Base-by-base conservation (phyloP, 1,140 invertebrate species). In the Diorhabda sublineata region DNA sequence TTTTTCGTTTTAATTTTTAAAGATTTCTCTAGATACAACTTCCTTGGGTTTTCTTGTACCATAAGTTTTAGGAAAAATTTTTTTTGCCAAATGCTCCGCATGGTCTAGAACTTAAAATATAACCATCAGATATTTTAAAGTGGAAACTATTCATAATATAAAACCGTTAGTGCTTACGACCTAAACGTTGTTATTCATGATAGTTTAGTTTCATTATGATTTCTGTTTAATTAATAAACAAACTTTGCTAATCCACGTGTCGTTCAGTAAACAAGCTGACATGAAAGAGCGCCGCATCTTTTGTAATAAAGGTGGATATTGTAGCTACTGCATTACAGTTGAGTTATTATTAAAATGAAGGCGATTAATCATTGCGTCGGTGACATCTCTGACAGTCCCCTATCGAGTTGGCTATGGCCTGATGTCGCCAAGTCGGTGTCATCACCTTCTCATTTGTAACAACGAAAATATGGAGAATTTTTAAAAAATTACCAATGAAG, bases 341-440 rank as follows among this genome's bases (percentile, higher is more conserved):
- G 65, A 69, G 71, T 73, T 73, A 73, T 73, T 73, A 73, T 73
- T 73, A 73, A 73, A 73, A 73, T 73, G 69, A 73, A 26, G 69
- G 69, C 68, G 69, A 73, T 73, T 73, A 73, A 73, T 73, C 71
- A 73, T 73, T 42, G 4, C 66, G 57, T 2, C 66, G 71, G 71
- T 73, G 71, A 73, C 71, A 73, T 73, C 66, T 73, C 71, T 73
- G 71, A 73, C 71, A 73, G 71, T 73, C 68, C 71, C 71, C 66
- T 69, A 67, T 70, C 68, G 59, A 67, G 67, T 47, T 45, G 69
- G 64, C 58, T 11, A 26, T 64, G 71, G 68, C 71, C 71, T 70
- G 69, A 70, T 70, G 71, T 73, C 71, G 69, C 71, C 71, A 67
- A 70, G 69, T 65, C 69, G 65, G 66, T 73, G 71, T 73, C 71